Evolutionary conservation across 2,888 invertebrate species (phyloP), one percentile per base, ranked within the genome.

Genomic region (Archips xylosteana): DNA sequence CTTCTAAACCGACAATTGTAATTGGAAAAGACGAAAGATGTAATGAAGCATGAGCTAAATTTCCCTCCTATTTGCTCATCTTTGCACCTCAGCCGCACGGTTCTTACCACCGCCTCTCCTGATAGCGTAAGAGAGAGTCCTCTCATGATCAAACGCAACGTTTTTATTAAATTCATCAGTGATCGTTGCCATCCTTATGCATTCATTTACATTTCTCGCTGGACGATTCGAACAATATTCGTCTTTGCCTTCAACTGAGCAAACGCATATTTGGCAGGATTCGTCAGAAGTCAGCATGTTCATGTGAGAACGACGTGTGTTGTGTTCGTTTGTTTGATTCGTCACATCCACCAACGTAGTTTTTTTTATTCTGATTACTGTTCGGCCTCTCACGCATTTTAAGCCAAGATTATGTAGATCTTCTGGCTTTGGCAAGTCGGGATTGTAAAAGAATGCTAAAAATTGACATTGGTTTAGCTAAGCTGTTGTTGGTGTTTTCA

Each of bases 331-430:
- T 0, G 42, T 9, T 0, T 68, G 61, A 2, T 49, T 34, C 0
- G 39, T 9, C 10, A 51, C 9, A 62, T 15, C 49, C 49, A n/a
- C 9, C 8, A 60, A 2, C 9, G 15, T 36, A 15, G n/a, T 1
- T 49, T 71, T 76, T 4, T 80, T 76, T 9, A 91, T 63, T 68
- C 78, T 86, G 0, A 92, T 84, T 0, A 84, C 71, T 0, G 92
- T 92, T 0, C 89, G 87, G 3, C 93, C 92, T n/a, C 92, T 92
- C 0, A 86, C 71, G 75, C 93, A 94, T 78, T 85, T 87, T 0
- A 88, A 77, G 8, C 78, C 78, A 6, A 76, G 66, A 0, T 12
- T 6, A 12, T 73, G 47, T 0, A 84, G 51, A 0, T 86, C 80
- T 2, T 84, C 76, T 1, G 63, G 10, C 45, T 80, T 85, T 39